Conservation (phyloP, 2,797 vertebrate species). For the Channallabes apus region DNA sequence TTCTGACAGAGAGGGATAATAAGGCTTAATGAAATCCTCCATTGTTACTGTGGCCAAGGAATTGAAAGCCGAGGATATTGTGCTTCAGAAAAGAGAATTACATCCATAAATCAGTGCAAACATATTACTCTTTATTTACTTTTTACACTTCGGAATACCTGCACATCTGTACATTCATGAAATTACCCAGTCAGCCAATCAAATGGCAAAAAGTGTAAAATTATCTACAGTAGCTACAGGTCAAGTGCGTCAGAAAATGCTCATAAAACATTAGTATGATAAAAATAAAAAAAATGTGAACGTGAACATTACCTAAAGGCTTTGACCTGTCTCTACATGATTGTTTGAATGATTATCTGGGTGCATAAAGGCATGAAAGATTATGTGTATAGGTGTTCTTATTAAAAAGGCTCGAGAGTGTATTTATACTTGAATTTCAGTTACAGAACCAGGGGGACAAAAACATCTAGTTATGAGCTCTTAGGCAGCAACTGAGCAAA, state of each 20-base stretch:
- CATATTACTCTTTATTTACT: neutral
- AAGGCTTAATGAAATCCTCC: constrained; percentile 87
- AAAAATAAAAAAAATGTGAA: neutral
- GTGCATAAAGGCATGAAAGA: neutral
- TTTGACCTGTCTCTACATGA: neutral
- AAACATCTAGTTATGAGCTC: neutral
- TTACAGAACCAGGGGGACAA: neutral
- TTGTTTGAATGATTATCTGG: neutral
- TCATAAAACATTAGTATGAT: no score
- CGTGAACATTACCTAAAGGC: neutral
- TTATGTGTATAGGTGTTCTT: neutral
- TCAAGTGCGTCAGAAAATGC: neutral
- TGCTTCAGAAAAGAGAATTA: constrained; percentile 66
- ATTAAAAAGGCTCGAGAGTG: neutral
- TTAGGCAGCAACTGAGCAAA: no score
- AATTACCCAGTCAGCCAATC: neutral
- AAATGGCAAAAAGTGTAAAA: neutral
- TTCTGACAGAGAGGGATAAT: constrained; percentile 76
- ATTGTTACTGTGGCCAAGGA: constrained; percentile 89
- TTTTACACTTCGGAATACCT: neutral
- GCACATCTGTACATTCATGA: neutral
- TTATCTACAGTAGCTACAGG: neutral
- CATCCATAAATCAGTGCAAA: constrained; percentile 11
- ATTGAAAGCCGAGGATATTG: constrained; percentile 89
- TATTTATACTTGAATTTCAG: neutral